A percentile compares a stretch with the other conserved stretches of the same genome.
These are phyloP conservation scores for Gymnopithys bicolor DNA, from an alignment of 2,797 vertebrate species.

Conservation along the genomic window DNA sequence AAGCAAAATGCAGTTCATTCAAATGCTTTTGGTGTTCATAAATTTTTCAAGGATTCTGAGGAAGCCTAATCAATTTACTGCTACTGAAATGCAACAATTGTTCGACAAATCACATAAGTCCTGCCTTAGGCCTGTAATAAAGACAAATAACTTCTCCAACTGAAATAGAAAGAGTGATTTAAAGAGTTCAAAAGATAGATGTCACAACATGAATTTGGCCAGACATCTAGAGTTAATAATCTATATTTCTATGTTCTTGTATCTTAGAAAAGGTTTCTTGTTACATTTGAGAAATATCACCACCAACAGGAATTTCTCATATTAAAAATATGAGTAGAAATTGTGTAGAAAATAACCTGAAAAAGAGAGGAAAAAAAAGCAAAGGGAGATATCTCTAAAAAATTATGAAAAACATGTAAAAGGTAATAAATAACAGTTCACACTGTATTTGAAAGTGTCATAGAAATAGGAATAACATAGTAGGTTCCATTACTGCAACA, in stretches of 20 bases:
- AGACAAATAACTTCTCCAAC: slow-evolving; percentile 4
- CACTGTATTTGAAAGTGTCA: not conserved
- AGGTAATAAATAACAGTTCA: not conserved
- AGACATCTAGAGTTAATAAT: not conserved
- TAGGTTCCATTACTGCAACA: not conserved
- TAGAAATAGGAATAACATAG: not conserved
- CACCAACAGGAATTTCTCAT: not conserved
- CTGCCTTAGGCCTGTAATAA: not conserved
- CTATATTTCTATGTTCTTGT: not conserved
- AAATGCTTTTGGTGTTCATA: not conserved
- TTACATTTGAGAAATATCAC: not conserved
- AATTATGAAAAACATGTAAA: not conserved
- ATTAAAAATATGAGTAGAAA: not conserved
- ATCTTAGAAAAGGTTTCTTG: not conserved
- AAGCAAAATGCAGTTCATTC: not conserved
- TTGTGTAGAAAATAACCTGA: not conserved
- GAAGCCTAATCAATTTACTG: slow-evolving; percentile 19
- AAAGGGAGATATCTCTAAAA: not conserved
- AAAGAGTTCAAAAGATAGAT: not conserved
- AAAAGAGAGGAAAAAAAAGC: not conserved
- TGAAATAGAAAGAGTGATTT: not conserved
- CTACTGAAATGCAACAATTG: slow-evolving; percentile 2
- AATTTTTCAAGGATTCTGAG: not conserved
- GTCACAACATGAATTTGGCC: not conserved
- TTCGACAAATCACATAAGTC: slow-evolving; percentile 6